Conservation (phyloP, 2,113 vertebrate genomes). For the Xenopus borealis region DNA sequence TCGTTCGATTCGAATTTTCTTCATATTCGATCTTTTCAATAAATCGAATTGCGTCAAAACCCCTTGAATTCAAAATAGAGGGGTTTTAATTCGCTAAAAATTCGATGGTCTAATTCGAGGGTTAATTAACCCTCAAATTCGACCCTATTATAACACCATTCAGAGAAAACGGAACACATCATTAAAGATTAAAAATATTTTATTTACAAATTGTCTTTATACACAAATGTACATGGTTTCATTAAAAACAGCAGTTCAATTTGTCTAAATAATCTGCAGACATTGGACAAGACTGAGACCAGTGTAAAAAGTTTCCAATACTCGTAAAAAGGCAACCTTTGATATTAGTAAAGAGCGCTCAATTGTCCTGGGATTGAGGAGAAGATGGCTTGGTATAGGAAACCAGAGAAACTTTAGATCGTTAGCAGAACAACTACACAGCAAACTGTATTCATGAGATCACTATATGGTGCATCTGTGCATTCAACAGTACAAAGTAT, state of each 20-base stretch:
- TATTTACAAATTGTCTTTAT: slow-evolving; percentile 38
- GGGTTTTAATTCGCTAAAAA: too few relatives aligned
- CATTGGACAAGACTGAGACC: background rate
- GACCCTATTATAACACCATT: too few relatives aligned
- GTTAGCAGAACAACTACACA: background rate
- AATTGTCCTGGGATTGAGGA: slow-evolving; percentile 13
- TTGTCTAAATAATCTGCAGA: slow-evolving; percentile 2
- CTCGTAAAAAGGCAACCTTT: slow-evolving; percentile 19
- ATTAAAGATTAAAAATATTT: slow-evolving; percentile 29
- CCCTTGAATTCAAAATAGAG: too few relatives aligned
- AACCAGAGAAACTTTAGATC: too few relatives aligned
- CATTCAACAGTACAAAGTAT: too few relatives aligned
- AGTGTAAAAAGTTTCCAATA: slow-evolving; percentile 18
- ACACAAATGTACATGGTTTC: slow-evolving; percentile 34
- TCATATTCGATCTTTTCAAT: too few relatives aligned
- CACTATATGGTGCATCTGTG: background rate
- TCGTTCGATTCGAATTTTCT: too few relatives aligned
- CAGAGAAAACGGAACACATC: too few relatives aligned
- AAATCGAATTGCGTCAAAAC: too few relatives aligned
- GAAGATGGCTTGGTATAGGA: slow-evolving; percentile 30
- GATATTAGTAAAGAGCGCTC: slow-evolving; percentile 7
- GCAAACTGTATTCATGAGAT: background rate
- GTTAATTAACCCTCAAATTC: too few relatives aligned
- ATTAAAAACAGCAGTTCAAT: slow-evolving; percentile 36
- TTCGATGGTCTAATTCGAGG: too few relatives aligned